Conservation (phyloP, 1,140 invertebrate species). For the Zaprionus nigranus region DNA sequence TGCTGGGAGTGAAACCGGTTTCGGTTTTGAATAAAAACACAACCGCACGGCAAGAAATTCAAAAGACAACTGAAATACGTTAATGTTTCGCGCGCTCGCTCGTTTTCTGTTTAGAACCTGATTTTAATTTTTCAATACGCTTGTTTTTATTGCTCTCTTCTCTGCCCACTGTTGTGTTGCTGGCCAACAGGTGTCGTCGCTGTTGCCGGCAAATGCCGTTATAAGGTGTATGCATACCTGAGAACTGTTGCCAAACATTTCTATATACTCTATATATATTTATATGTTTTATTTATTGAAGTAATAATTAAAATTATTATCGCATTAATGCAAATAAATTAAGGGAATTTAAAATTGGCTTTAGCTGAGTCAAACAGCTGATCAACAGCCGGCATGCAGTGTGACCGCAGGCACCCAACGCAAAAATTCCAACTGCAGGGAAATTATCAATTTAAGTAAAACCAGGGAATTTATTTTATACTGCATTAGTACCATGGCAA, state of each 20-base stretch:
- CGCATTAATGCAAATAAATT: neutral
- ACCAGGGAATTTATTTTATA: neutral
- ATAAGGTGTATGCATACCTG: neutral
- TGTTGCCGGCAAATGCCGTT: conserved; percentile 18
- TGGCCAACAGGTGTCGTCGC: conserved; percentile 52
- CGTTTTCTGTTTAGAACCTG: conserved; percentile 62
- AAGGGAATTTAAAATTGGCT: neutral
- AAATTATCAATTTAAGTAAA: neutral
- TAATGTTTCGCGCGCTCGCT: conserved; percentile 56
- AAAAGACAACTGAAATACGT: conserved; percentile 71
- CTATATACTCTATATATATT: neutral
- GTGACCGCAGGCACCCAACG: conserved; percentile 24
- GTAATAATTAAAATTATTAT: neutral
- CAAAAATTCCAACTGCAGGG: neutral
- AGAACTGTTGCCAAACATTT: neutral
- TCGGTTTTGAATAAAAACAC: conserved; percentile 48
- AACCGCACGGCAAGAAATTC: conserved; percentile 74
- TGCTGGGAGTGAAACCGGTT: conserved; percentile 58
- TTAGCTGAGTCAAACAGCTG: conserved; percentile 22
- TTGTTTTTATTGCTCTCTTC: conserved; percentile 38
- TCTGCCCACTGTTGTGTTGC: neutral
- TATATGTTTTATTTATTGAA: neutral
- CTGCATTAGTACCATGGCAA: neutral
- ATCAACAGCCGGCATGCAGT: conserved; percentile 29
- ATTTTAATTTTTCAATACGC: conserved; percentile 40